Evolutionary conservation across 2,113 vertebrate species (phyloP), one percentile per base, ranked within the genome.

Genomic region (Ageneiosus marmoratus): DNA sequence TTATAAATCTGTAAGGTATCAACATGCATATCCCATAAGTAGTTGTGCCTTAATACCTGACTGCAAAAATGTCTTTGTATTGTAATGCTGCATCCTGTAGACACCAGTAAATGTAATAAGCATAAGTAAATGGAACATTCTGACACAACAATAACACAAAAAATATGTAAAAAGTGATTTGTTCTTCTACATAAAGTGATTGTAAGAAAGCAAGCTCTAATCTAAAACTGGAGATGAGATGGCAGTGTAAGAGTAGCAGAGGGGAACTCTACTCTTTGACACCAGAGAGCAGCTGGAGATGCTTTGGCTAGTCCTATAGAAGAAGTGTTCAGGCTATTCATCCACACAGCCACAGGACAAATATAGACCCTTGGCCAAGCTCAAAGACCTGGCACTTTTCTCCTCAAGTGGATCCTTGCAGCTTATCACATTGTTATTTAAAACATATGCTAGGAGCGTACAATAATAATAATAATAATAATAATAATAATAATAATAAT

Each of bases 241-340:
- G 74, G 50, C 32, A 24, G 82, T 37, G 41, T 80, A 62, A 67
- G 77, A 56, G 56, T 58, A 74, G 48, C 51, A 77, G 82, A 34
- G 41, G 60, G 2, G 84, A 41, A 44, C 67, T 27, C 72, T 87
- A 78, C 81, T 78, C 94, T 91, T 93, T 89, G 91, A 92, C 92
- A 92, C 89, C 91, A 90, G 90, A 89, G 87, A 94, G 91, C 94
- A 95, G 93, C 94, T 96, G 94, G 88, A 92, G 90, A 92, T 93
- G 88, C 90, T 92, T 94, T 92, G 93, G 90, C 84, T 86, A 90
- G 85, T 55, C 84, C 87, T 91, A 89, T 89, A 81, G 89, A 83
- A 89, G 92, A 88, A 94, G 87, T 67, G 34, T 86, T 89, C 83
- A 74, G 84, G 2, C 72, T 90, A 92, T 91, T 88, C 81, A 75